Evolutionary conservation across 2,888 invertebrate genomes (phyloP).

Genomic region (Drosophila birchii): DNA sequence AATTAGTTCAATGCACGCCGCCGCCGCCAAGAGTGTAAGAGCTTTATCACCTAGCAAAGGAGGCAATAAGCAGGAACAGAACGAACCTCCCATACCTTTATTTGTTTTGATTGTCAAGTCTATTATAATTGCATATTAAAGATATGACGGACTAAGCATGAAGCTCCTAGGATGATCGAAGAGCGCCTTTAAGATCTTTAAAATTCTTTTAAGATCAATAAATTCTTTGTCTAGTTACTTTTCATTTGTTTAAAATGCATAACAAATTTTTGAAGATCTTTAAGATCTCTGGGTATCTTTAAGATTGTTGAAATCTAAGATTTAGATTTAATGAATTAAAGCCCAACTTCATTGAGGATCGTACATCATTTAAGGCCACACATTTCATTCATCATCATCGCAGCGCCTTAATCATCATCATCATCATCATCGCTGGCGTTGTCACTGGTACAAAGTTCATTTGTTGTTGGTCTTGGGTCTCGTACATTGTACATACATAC

Average conservation of each 20-base stretch:
- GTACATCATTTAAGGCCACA: constrained; percentile 17
- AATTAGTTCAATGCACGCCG: constrained; percentile 79
- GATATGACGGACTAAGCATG: neutral
- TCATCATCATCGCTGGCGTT: constrained; percentile 31
- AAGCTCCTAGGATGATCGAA: too few relatives aligned
- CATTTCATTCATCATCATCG: constrained; percentile 35
- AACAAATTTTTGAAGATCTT: neutral
- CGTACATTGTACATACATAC: constrained; percentile 32
- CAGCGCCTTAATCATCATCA: constrained; percentile 31
- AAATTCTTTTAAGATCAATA: neutral
- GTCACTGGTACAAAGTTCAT: constrained; percentile 77
- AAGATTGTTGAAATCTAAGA: neutral
- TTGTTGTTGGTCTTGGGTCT: constrained; percentile 55
- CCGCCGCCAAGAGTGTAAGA: constrained; percentile 52
- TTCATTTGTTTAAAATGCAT: too few relatives aligned
- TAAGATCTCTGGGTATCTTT: neutral
- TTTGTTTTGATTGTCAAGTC: constrained; percentile 16
- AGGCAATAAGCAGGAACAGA: constrained; percentile 9
- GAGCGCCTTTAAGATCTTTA: neutral
- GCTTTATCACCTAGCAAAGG: constrained; percentile 29
- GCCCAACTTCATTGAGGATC: constrained; percentile 22
- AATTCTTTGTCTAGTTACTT: neutral
- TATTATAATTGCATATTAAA: constrained; percentile 5
- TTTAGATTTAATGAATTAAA: constrained; percentile 1
- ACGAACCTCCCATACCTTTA: constrained; percentile 16